Evolutionary conservation across 2,888 invertebrate species (phyloP).

Genomic region (Euspilapteryx auroguttella): DNA sequence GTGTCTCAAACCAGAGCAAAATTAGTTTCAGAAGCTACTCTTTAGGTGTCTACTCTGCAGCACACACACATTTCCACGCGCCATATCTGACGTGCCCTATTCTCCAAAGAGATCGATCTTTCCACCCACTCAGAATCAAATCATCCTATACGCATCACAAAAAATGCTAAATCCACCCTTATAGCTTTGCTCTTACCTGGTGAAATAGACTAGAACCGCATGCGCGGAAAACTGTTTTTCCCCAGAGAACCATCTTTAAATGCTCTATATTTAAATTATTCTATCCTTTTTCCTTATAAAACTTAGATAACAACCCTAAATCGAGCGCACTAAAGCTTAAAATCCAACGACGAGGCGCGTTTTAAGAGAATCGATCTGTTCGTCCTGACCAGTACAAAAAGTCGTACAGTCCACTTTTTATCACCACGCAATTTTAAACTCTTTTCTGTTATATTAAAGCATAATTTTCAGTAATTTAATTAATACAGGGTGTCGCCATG

Average conservation of each 20-base stretch:
- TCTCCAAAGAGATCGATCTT: constrained; percentile 54
- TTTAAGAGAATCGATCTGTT: constrained; percentile 59
- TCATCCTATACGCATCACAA: constrained; percentile 13
- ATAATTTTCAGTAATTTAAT: constrained; percentile 12
- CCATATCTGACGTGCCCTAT: constrained; percentile 24
- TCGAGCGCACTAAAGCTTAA: constrained; percentile 2
- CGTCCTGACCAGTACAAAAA: too few relatives aligned
- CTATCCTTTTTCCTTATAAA: constrained; percentile 23
- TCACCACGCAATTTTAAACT: constrained; percentile 12
- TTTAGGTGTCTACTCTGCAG: too few relatives aligned
- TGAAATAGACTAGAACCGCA: constrained; percentile 16
- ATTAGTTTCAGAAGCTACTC: too few relatives aligned
- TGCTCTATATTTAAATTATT: constrained; percentile 50
- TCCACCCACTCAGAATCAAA: constrained; percentile 14
- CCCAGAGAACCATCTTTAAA: constrained; percentile 57
- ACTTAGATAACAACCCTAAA: constrained; percentile 13
- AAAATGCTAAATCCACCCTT: constrained; percentile 16
- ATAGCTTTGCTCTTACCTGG: neutral
- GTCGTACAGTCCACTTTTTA: constrained; percentile 15
- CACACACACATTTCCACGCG: constrained; percentile 14
- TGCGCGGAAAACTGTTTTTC: constrained; percentile 29
- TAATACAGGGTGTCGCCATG: constrained; percentile 25
- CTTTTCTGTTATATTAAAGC: neutral
- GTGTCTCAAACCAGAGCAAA: too few relatives aligned
- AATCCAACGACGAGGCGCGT: constrained; percentile 11